phyloP scores from a whole-genome alignment of 2,888 invertebrate species.

The Cephus pulcher region DNA sequence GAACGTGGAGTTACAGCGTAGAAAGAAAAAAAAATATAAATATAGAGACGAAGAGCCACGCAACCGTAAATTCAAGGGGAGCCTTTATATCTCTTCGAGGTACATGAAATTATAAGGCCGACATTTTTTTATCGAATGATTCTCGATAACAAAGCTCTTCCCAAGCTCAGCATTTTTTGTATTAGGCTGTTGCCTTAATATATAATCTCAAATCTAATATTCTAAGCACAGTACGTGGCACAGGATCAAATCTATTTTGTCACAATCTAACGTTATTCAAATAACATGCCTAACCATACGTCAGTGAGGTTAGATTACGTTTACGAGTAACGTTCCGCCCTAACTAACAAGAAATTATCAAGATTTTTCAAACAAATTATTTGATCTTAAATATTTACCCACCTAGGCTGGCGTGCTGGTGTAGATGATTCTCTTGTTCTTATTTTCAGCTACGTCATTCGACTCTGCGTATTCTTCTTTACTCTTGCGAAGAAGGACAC shows the following conservation, averaged over 20 bases:
- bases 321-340: too few species aligned
- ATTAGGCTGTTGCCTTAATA: background rate
- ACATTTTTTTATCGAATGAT: background rate
- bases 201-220: too few species aligned
- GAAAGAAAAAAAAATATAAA: background rate
- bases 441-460: conserved; percentile 69
- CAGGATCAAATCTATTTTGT: background rate
- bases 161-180: background rate
- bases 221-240: background rate
- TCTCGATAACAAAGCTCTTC: background rate
- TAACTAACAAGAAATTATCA: too few species aligned
- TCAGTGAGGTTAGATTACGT: too few species aligned
- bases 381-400: background rate
- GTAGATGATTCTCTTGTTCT: background rate
- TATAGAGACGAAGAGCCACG: background rate
- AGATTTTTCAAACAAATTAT: too few species aligned
- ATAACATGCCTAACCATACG: too few species aligned
- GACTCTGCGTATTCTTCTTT: conserved; percentile 69
- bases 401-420: background rate
- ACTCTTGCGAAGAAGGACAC: conserved; percentile 65
- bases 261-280: too few species aligned
- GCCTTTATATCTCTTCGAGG: background rate
- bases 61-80: background rate
- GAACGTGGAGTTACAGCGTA: too few species aligned
- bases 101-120: background rate